phyloP scores from a whole-genome alignment of 2,888 invertebrate genomes.

The Odontothrips loti region DNA sequence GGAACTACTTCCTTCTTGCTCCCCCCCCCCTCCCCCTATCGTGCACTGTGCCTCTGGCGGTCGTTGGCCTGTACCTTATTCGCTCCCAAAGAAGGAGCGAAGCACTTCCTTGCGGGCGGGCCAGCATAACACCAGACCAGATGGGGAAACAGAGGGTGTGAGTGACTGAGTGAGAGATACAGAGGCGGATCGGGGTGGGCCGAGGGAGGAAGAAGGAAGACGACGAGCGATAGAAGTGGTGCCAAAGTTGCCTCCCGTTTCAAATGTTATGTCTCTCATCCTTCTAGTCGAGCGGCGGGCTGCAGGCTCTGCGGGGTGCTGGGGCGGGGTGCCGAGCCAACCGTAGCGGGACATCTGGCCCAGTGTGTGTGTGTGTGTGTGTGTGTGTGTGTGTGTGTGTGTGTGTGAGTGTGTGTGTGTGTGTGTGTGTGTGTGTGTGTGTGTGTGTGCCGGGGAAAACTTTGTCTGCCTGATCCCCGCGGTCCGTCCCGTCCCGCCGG shows the following conservation, averaged over 20 bases:
- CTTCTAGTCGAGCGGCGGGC: neutral
- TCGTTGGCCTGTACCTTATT: too few species aligned
- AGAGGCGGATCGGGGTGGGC: neutral
- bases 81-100: too few species aligned
- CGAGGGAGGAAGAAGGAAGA: slow-evolving; percentile 10
- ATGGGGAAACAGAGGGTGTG: slow-evolving; percentile 12
- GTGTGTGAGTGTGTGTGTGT: slow-evolving; percentile 29
- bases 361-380: neutral
- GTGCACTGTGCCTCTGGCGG: neutral
- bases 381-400: slow-evolving; percentile 30
- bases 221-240: neutral
- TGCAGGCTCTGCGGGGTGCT: too few species aligned
- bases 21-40: neutral
- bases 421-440: too few species aligned
- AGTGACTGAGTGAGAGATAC: slow-evolving; percentile 25
- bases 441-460: too few species aligned
- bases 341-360: too few species aligned
- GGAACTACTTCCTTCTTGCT: neutral
- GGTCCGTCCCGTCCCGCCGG: slow-evolving; percentile 16
- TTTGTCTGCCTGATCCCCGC: slow-evolving; percentile 27
- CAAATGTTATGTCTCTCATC: slow-evolving; percentile 11
- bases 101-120: neutral
- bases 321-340: too few species aligned
- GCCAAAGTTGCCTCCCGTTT: neutral
- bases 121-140: neutral